Evolutionary conservation across 1,140 invertebrate species (phyloP).

Genomic region (Panulirus ornatus): DNA sequence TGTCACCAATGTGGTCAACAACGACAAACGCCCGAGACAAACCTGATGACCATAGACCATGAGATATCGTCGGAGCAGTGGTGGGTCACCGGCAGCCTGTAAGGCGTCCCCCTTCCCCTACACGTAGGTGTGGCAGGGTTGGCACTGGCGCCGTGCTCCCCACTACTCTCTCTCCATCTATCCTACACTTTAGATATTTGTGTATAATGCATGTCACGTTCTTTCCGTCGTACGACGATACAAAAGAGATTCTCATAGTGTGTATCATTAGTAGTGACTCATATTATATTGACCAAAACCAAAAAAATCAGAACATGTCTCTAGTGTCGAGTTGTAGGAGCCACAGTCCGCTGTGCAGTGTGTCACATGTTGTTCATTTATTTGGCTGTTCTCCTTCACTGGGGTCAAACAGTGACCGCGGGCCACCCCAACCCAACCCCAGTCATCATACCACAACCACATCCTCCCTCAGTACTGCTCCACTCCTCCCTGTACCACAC

Average conservation of each 20-base stretch:
- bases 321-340: slow-evolving; percentile 27
- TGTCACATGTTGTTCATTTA: slow-evolving; percentile 28
- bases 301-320: slow-evolving; percentile 25
- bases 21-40: neutral
- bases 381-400: slow-evolving; percentile 33
- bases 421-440: neutral
- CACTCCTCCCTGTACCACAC: too few relatives aligned
- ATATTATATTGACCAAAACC: slow-evolving; percentile 5
- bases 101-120: too few relatives aligned
- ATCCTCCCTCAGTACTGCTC: too few relatives aligned
- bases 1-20: neutral
- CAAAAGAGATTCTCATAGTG: slow-evolving; percentile 59
- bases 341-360: slow-evolving; percentile 25
- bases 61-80: neutral
- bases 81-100: neutral
- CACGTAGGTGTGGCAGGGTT: neutral
- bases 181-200: slow-evolving; percentile 36
- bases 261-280: slow-evolving; percentile 58
- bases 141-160: neutral
- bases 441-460: too few relatives aligned
- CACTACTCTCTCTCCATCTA: neutral
- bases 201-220: slow-evolving; percentile 63
- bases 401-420: slow-evolving; percentile 20
- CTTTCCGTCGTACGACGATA: slow-evolving; percentile 42
- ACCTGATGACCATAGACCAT: neutral